These are phyloP conservation scores for Rhinolophus ferrumequinum DNA, from an alignment of 2,113 vertebrate species.

Conservation along the genomic window DNA sequence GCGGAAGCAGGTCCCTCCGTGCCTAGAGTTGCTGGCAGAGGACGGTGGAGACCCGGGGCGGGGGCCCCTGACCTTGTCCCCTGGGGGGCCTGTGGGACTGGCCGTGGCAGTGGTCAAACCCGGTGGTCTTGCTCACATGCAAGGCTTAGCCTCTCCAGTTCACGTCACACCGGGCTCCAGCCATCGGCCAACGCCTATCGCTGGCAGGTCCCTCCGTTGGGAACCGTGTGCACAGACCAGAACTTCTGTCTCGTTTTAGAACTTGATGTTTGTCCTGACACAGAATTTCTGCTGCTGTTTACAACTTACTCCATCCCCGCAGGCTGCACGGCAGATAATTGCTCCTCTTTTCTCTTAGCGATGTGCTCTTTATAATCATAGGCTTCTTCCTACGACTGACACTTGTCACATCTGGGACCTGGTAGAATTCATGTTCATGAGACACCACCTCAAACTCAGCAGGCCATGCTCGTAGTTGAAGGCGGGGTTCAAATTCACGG, in stretches of 20 bases:
- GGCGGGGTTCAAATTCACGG: background rate
- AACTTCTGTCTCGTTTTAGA: accelerated
- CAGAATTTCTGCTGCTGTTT: accelerated
- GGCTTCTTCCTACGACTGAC: background rate
- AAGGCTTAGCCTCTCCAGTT: background rate
- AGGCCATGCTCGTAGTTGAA: accelerated
- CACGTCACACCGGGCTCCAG: no score
- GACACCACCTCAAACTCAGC: background rate
- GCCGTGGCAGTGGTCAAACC: accelerated
- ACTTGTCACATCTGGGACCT: accelerated
- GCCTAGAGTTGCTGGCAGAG: background rate
- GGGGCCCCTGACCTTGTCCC: background rate
- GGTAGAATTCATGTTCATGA: accelerated
- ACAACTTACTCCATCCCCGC: accelerated
- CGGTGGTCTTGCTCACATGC: accelerated
- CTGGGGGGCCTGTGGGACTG: background rate
- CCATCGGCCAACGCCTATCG: accelerated
- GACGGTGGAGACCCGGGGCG: accelerated
- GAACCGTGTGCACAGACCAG: background rate
- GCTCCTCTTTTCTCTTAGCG: background rate
- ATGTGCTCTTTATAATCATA: accelerated
- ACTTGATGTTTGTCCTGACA: background rate
- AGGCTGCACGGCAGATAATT: no score
- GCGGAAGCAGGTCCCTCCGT: background rate
- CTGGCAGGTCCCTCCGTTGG: background rate